These are phyloP conservation scores for Eugnorisma glareosa DNA, from an alignment of 2,888 invertebrate species.

Conservation along the genomic window DNA sequence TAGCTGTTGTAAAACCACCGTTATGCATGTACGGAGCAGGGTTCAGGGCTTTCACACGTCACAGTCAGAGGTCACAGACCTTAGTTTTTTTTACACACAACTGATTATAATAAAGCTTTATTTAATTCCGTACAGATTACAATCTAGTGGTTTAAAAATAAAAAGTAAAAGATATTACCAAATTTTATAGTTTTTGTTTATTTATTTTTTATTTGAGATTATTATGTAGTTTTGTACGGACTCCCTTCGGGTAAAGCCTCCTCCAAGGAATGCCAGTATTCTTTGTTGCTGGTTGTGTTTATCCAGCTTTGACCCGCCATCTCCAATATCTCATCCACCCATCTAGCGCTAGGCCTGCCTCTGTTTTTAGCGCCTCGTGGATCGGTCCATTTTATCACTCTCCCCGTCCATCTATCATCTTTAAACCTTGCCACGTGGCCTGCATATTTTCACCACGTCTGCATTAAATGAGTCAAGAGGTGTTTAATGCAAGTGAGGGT, in stretches of 20 bases:
- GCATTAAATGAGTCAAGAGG: background rate
- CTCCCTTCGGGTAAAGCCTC: too few species aligned
- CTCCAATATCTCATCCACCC: background rate
- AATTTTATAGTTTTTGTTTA: too few species aligned
- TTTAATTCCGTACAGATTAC: background rate
- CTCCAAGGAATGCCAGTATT: background rate
- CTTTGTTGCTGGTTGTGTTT: background rate
- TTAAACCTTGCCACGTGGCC: background rate
- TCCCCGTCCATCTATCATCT: background rate
- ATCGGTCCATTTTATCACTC: background rate
- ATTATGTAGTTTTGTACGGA: background rate
- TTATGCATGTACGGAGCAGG: conserved; percentile 52
- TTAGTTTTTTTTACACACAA: background rate
- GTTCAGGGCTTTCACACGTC: conserved; percentile 59
- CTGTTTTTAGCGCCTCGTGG: background rate
- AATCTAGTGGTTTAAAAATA: background rate
- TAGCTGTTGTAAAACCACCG: conserved; percentile 57
- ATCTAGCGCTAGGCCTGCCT: background rate
- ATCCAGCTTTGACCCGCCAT: background rate
- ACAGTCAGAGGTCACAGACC: too few species aligned
- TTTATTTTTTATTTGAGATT: too few species aligned
- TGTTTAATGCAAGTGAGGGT: background rate
- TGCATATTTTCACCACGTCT: background rate
- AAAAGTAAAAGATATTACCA: too few species aligned
- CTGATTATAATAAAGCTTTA: background rate